Conservation (phyloP, 2,113 vertebrate genomes). For the Toxotes jaculatrix region DNA sequence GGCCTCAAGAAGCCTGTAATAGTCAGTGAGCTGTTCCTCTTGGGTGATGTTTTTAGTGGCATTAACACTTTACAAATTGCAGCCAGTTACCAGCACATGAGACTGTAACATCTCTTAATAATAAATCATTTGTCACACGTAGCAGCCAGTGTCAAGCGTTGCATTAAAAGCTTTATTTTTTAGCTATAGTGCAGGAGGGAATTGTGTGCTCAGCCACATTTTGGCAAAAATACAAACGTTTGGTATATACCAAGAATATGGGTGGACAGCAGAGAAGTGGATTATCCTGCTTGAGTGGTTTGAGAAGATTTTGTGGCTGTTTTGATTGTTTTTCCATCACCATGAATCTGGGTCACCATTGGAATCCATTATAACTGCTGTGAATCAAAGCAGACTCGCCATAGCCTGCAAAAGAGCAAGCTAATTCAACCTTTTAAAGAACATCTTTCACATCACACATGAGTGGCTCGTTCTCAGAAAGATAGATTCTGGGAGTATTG, state of each 20-base stretch:
- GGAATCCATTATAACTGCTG: constrained; percentile 7
- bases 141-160: background rate
- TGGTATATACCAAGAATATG: background rate
- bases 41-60: background rate
- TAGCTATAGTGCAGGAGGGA: too few relatives aligned
- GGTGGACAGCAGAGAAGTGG: background rate
- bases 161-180: background rate
- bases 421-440: background rate
- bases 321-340: constrained; percentile 42
- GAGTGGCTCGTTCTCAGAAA: background rate
- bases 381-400: constrained; percentile 7
- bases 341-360: constrained; percentile 27
- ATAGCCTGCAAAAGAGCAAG: background rate
- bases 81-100: background rate
- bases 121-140: background rate
- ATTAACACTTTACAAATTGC: background rate
- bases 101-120: background rate
- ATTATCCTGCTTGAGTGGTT: constrained; percentile 2
- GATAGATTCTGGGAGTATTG: background rate
- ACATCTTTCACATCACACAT: background rate
- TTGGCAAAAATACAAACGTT: background rate
- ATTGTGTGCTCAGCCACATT: background rate
- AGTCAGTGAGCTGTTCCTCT: background rate
- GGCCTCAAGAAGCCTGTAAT: background rate
- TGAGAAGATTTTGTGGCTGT: constrained; percentile 6